These are phyloP conservation scores for Heliothis peltigera DNA, from an alignment of 2,888 invertebrate genomes.

Conservation along the genomic window DNA sequence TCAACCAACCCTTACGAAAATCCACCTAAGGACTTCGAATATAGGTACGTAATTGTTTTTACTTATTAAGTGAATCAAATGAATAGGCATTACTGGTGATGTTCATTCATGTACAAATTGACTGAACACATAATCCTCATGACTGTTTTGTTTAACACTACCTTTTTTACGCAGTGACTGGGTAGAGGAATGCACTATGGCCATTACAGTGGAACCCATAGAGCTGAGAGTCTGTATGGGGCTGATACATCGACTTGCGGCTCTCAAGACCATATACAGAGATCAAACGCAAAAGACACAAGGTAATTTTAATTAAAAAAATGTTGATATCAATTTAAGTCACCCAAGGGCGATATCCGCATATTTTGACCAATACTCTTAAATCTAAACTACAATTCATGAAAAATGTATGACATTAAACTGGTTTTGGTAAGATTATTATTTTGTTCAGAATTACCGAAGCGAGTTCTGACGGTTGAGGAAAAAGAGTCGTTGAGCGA, in stretches of 20 bases:
- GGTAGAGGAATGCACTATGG: slow-evolving; percentile 74
- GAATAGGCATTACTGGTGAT: too few species aligned
- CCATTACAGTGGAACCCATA: slow-evolving; percentile 70
- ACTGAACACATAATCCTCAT: too few species aligned
- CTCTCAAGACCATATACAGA: slow-evolving; percentile 60
- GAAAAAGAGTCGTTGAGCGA: slow-evolving; percentile 80
- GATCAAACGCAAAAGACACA: slow-evolving; percentile 61
- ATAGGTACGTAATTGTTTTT: slow-evolving; percentile 73
- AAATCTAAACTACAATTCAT: too few species aligned
- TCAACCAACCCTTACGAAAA: slow-evolving; percentile 76
- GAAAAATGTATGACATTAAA: too few species aligned
- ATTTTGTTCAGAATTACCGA: slow-evolving; percentile 64
- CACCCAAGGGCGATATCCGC: too few species aligned
- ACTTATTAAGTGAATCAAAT: too few species aligned
- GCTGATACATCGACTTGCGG: slow-evolving; percentile 74
- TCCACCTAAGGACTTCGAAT: slow-evolving; percentile 79
- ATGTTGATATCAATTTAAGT: too few species aligned
- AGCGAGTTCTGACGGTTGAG: slow-evolving; percentile 79
- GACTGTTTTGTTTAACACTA: too few species aligned
- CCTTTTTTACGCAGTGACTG: slow-evolving; percentile 77
- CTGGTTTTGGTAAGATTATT: too few species aligned
- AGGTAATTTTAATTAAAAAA: slow-evolving; percentile 59
- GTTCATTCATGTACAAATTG: too few species aligned
- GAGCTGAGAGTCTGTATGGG: slow-evolving; percentile 70
- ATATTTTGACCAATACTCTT: too few species aligned